phyloP scores from a whole-genome alignment of 2,113 vertebrate species.

The Anguilla rostrata region DNA sequence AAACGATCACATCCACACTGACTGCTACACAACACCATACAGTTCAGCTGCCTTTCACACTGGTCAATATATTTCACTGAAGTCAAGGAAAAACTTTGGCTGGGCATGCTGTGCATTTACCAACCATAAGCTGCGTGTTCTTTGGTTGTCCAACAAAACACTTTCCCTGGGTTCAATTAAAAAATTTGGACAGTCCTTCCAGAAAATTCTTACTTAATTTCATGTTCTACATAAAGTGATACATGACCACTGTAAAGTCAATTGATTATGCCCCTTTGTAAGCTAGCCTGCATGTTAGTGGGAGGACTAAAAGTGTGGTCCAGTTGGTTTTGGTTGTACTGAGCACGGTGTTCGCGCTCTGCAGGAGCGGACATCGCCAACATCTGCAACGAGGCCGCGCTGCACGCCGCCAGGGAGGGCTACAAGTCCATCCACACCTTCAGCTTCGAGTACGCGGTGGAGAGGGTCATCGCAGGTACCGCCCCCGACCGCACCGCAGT shows the following conservation, averaged over 20 bases:
- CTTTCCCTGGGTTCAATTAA: no score
- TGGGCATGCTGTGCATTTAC: no score
- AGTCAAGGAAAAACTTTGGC: no score
- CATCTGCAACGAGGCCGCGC: conserved; percentile 93
- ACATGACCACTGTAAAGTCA: not conserved
- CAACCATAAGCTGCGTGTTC: no score
- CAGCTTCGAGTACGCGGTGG: conserved; percentile 93
- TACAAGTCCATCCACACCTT: conserved; percentile 85
- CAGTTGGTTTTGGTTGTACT: not conserved
- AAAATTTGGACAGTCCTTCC: no score
- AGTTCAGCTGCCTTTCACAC: no score
- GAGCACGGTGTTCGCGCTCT: not conserved
- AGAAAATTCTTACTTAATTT: no score
- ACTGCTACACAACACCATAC: not conserved
- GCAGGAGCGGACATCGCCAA: conserved; percentile 97
- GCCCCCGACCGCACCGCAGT: not conserved
- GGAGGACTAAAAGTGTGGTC: not conserved
- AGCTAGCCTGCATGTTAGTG: not conserved
- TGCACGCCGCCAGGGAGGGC: conserved; percentile 90
- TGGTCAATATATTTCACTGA: no score
- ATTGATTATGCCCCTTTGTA: not conserved
- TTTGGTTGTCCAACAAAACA: no score
- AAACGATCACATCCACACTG: not conserved
- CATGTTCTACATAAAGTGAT: no score
- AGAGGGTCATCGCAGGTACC: conserved; percentile 89